Evolutionary conservation across 2,888 invertebrate genomes (phyloP).

Genomic region (Nephrotoma appendiculata): DNA sequence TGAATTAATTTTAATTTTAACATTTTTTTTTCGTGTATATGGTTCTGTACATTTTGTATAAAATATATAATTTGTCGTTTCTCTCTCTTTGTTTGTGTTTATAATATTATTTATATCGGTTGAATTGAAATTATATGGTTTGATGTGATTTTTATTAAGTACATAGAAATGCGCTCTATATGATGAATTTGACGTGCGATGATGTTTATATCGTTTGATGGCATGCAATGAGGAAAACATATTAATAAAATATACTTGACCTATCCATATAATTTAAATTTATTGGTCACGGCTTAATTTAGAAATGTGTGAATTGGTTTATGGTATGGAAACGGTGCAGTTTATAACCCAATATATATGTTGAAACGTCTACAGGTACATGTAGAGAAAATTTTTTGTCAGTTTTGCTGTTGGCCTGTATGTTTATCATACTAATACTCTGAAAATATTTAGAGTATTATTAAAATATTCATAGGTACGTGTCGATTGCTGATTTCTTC

Average conservation of each 20-base stretch:
- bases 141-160: neutral
- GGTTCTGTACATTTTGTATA: too few relatives aligned
- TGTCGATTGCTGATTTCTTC: too few relatives aligned
- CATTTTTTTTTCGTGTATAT: neutral
- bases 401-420: too few relatives aligned
- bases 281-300: neutral
- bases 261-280: neutral
- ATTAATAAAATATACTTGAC: neutral
- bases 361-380: too few relatives aligned
- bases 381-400: too few relatives aligned
- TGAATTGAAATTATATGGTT: neutral
- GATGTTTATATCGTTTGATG: neutral
- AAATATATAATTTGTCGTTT: neutral
- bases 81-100: neutral
- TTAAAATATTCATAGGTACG: too few relatives aligned
- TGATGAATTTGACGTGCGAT: neutral
- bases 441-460: too few relatives aligned
- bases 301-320: too few relatives aligned
- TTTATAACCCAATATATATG: too few relatives aligned
- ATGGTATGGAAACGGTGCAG: too few relatives aligned
- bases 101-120: neutral
- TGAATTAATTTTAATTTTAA: neutral
- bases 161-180: neutral
- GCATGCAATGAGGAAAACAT: neutral
- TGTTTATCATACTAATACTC: too few relatives aligned